Base-by-base conservation (phyloP, 2,888 invertebrate species). In the Calameuta idolon region DNA sequence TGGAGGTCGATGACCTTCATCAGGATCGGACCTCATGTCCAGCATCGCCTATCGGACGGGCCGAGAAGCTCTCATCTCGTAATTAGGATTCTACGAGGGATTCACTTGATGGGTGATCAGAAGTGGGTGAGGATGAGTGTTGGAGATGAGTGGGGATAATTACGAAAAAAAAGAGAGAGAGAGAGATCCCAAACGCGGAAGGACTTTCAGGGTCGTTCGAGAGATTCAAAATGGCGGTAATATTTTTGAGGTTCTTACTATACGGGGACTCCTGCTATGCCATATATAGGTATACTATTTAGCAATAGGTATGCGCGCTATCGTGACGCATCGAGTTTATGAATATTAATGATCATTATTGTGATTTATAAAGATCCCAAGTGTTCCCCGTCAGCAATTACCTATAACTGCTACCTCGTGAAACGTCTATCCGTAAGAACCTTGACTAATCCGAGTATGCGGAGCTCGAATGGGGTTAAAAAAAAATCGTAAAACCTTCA, bases 31-130 rank as follows among this genome's bases (percentile, higher is more conserved):
- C 84, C 82, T 81, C 84, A 86, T 85, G 86, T 85, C 85, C 90
- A 90, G 90, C 90, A 89, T 90, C 90, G 90, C 88, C 90, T 90
- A 90, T 87, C 88, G 89, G 89, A 83, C 87, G 84, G 77, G 79
- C 84, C 84, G 83, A 85, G 86, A 88, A 88, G 87, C 87, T 86
- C 87, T 86, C 79, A 77, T 77, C 80, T 77, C 79, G 83, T 85
- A 87, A 85, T 87, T 87, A 86, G 86, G 87, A 89, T 89, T 89
- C 89, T 86, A 85, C 83, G 82, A 71, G 69, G 12, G 69, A 69
- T 15, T 34, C 31, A 31, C 11, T 15, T 31, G 23, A 33, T 31
- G 55, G 55, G 55, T 55, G 23, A 40, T 40, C 23, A 40, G 5
- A 23, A 1, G 81, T 81, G 81, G 34, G 74, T 35, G 34, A 74